A percentile compares a stretch with the other conserved stretches of the same genome.
phyloP scores from a whole-genome alignment of 2,888 invertebrate genomes.

The Drosophila aldrichi region DNA sequence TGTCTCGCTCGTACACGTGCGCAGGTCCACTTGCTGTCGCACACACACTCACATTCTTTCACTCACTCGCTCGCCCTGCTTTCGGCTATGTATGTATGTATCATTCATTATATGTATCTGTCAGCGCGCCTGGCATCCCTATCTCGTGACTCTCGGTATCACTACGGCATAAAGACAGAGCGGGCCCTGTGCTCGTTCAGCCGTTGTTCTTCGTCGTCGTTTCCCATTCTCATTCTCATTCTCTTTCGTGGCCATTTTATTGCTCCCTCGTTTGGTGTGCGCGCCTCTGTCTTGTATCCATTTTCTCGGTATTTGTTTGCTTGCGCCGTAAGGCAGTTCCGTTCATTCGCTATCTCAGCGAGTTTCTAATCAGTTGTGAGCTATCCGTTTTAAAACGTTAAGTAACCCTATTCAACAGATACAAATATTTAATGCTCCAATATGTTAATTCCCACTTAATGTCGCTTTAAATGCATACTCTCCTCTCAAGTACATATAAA shows the following conservation, averaged over 20 bases:
- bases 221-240: constrained; percentile 67
- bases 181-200: constrained; percentile 42
- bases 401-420: constrained; percentile 4
- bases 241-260: constrained; percentile 73
- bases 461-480: no score
- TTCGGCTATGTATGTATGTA: constrained; percentile 10
- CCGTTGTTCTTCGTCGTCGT: constrained; percentile 35
- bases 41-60: constrained; percentile 6
- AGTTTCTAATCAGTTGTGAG: constrained; percentile 33
- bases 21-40: constrained; percentile 36
- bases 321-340: constrained; percentile 33
- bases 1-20: constrained; percentile 43
- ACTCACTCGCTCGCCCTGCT: constrained; percentile 5
- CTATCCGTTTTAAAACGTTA: background rate
- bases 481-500: no score
- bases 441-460: background rate
- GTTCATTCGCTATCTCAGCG: constrained; percentile 27
- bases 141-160: constrained; percentile 59
- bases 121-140: constrained; percentile 57
- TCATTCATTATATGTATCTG: constrained; percentile 53
- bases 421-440: background rate
- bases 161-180: constrained; percentile 44
- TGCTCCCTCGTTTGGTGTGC: constrained; percentile 51
- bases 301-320: constrained; percentile 40
- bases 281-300: constrained; percentile 50